Base-by-base conservation (phyloP, 2,888 invertebrate genomes). In the Adelphocoris suturalis region DNA sequence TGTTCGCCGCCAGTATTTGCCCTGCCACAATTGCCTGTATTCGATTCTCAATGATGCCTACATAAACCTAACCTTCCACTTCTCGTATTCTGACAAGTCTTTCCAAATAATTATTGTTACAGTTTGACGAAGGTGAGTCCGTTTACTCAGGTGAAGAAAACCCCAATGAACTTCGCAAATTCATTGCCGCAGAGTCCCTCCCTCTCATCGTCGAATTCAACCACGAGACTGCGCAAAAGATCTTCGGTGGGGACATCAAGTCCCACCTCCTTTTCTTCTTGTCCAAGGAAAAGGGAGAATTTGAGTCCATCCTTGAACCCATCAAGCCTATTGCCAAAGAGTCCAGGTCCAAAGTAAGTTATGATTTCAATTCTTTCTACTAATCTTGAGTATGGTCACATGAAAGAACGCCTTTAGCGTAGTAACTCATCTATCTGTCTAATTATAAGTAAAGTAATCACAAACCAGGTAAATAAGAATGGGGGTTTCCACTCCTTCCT, bases 201-300 rank as follows among this genome's bases (percentile, higher is more conserved):
- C 99, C 99, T 27, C 94, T 97, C 91, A 96, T 99, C 92, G 97
- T 98, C 89, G 99, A 99, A 94, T 99, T 99, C 95, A 98, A 98
- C 92, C 98, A 99, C 92, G 98, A 99, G 94, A 98, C 98, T 48
- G 99, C 99, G 14, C 97, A 98, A 93, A 99, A 99, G 94, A 98
- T 99, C 94, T 99, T 99, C 93, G 98, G 99, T 89, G 99, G 99
- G 92, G 97, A 98, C 91, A 97, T 99, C 94, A 99, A 99, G 94
- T 97, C 97, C 93, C 99, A 99, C 94, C 95, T 99, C 92, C 95
- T 99, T 91, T 94, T 99, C 93, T 99, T 99, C 96, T 95, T 99
- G 92, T 98, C 97, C 93, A 98, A 98, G 95, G 96, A 96, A 93
- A 96, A 95, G 92, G 97, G 97, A 88, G 97, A 98, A 93, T 96